Evolutionary conservation across 2,797 vertebrate species (phyloP), one percentile per base, ranked within the genome.

Genomic region (Thaleichthys pacificus): DNA sequence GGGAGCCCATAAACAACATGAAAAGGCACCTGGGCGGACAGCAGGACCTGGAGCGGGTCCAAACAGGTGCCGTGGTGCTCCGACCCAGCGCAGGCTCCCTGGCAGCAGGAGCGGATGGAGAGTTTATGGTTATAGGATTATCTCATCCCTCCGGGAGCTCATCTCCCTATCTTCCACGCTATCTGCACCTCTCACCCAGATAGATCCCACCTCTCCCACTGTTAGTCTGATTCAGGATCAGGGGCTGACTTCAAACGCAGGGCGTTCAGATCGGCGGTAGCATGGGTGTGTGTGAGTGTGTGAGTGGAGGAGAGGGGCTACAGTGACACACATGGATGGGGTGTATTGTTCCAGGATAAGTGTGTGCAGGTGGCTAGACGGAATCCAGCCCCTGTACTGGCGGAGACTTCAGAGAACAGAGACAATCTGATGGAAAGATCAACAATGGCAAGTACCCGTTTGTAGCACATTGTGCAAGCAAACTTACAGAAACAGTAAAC

Each of bases 41-140:
- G 70, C 68, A 70, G 57, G 26, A 77, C 70, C 77, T 88, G 84
- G 87, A 89, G 67, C 2, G 12, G 26, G 61, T 89, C 88, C 87
- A 91, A 89, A 85, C 88, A 91, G 87, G 89, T 91, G 87, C 77
- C 86, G 68, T 71, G 66, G 75, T 69, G 4, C 68, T 5, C 51
- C 60, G 14, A 74, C 78, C 75, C 63, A n/a, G 77, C 77, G 77
- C 68, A 71, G 74, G 82, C 38, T 28, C 26, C 61, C 68, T 14
- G 42, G 51, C 54, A 66, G 77, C 74, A 26, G 2, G 80, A 38
- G 65, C 49, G 74, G 30, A 68, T 67, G 0, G 66, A 12, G 58
- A 67, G 75, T 82, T 81, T 72, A 84, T 74, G 76, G 70, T 82
- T 84, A 84, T 84, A 82, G 72, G 86, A 82, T 88, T 81, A 87